Base-by-base conservation (phyloP, 1,140 invertebrate species). In the Drosophila setifemur region DNA sequence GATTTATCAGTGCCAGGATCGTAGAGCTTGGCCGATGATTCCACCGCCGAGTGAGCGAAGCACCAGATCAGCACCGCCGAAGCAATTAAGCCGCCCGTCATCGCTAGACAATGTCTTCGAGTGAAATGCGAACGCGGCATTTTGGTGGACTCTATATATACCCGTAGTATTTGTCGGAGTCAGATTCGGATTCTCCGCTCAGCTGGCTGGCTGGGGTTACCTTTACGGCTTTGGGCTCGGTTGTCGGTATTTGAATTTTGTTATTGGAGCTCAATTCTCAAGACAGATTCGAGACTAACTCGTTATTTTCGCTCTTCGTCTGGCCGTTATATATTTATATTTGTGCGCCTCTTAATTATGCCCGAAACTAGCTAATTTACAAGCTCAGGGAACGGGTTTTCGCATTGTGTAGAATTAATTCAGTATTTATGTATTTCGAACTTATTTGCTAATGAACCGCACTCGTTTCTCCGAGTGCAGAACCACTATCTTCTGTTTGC, bases 101-200 rank as follows among this genome's bases (percentile, higher is more conserved):
- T 89, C 14, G 75, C 87, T 58, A 89, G 78, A 72, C 87, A 89
- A 49, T 76, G 87, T 52, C 66, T 87, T 44, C 78, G 60, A 76
- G 78, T 83, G 69, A 89, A 89, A 89, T 89, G 82, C 49, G 87
- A 83, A 33, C 78, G 82, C 72, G 87, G 74, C 87, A 89, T 89
- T 77, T 74, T 81, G 64, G 58, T 66, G 44, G 61, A 42, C 43
- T 23, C 12, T 63, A 57, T 85, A 86, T 86, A 85, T 85, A 83
- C 72, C 21, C 43, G 61, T 54, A 39, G 44, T 60, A 37, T 28
- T 44, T 67, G 28, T 28, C 39, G 23, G 47, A 29, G 39, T 40
- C n/a, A n/a, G n/a, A n/a, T 29, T 70, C 49, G 64, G 54, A 43
- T 73, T 78, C 53, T 64, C 6, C 50, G 35, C 16, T 23, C 42